Evolutionary conservation across 2,113 vertebrate genomes (phyloP).

Genomic region (Calidris pugnax): DNA sequence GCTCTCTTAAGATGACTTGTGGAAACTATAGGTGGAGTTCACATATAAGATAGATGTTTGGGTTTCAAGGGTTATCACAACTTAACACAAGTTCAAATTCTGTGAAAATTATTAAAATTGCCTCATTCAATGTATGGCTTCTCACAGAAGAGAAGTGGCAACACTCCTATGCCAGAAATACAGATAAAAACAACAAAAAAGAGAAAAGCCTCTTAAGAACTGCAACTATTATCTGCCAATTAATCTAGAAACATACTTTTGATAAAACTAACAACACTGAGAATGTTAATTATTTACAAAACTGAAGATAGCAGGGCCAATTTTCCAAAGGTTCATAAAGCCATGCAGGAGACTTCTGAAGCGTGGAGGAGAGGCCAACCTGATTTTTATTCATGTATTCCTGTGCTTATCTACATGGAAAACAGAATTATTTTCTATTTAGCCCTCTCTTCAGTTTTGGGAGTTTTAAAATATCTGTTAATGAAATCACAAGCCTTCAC

Average conservation of each 20-base stretch:
- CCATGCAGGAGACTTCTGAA: background rate
- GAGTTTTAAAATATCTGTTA: conserved; percentile 27
- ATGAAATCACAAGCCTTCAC: conserved; percentile 29
- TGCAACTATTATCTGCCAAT: background rate
- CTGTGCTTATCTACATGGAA: conserved; percentile 15
- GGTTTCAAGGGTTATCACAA: background rate
- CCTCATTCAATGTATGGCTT: background rate
- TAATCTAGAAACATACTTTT: background rate
- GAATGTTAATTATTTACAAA: background rate
- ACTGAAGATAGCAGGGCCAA: background rate
- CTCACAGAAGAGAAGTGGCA: background rate
- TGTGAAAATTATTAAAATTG: background rate
- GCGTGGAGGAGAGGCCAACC: background rate
- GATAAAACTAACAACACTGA: background rate
- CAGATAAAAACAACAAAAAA: background rate
- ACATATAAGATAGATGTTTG: accelerated
- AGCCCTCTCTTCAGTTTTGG: background rate
- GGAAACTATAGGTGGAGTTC: background rate
- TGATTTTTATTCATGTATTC: conserved; percentile 23
- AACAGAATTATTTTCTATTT: conserved; percentile 16
- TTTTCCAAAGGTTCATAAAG: background rate
- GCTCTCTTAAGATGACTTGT: background rate
- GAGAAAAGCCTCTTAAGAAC: background rate
- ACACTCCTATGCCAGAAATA: background rate
- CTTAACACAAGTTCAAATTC: background rate